Evolutionary conservation across 2,888 invertebrate genomes (phyloP).

Genomic region (Slavum lentiscoides): DNA sequence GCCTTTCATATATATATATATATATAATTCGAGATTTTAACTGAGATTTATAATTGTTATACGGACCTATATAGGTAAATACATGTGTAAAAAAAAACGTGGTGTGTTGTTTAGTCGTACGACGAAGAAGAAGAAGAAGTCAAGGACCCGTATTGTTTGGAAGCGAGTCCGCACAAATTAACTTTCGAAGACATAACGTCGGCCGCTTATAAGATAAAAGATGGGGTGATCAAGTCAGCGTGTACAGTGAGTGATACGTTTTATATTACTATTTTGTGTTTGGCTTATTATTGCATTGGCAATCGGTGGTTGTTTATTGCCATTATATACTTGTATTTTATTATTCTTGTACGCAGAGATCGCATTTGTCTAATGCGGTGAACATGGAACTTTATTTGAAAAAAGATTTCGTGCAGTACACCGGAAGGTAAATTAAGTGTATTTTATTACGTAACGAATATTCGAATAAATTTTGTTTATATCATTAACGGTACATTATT

Average conservation of each 20-base stretch:
- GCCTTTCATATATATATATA: too few relatives aligned
- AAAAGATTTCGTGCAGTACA: constrained; percentile 90
- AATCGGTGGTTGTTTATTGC: too few relatives aligned
- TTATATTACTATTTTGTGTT: too few relatives aligned
- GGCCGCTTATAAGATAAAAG: constrained; percentile 84
- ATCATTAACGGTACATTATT: too few relatives aligned
- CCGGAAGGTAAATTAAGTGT: constrained; percentile 71
- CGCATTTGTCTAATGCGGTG: constrained; percentile 75
- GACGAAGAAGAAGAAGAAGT: constrained; percentile 44
- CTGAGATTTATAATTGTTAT: too few relatives aligned
- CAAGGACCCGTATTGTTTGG: constrained; percentile 66
- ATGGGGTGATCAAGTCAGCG: constrained; percentile 80
- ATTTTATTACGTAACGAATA: too few relatives aligned
- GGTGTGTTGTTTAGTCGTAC: neutral
- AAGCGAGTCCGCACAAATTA: constrained; percentile 60
- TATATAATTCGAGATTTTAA: too few relatives aligned
- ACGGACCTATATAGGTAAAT: too few relatives aligned
- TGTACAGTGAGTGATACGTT: constrained; percentile 71
- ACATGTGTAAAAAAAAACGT: too few relatives aligned
- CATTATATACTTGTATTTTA: neutral
- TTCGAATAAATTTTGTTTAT: too few relatives aligned
- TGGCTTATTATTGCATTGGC: too few relatives aligned
- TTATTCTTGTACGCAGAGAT: constrained; percentile 68
- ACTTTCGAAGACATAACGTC: constrained; percentile 85
- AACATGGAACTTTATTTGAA: constrained; percentile 90